Evolutionary conservation across 2,888 invertebrate genomes (phyloP), one percentile per base, ranked within the genome.

Genomic region (Idaea biselata): DNA sequence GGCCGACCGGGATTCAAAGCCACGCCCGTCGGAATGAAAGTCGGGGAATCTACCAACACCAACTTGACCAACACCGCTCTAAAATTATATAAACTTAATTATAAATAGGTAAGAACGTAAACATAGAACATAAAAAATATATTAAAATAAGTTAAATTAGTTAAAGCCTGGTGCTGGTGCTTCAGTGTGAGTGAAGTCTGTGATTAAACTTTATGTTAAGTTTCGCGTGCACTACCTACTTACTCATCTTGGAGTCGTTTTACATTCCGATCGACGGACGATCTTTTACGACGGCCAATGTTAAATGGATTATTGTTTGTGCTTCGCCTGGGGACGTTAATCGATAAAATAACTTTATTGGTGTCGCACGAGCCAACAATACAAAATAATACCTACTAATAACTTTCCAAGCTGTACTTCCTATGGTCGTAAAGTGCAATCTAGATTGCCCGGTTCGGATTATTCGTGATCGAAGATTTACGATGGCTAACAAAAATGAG

Each of bases 91-190:
- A n/a, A n/a, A n/a, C n/a, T n/a, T n/a, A n/a, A n/a, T n/a, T n/a
- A n/a, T n/a, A n/a, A n/a, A n/a, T n/a, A n/a, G n/a, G n/a, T n/a
- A n/a, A n/a, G n/a, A n/a, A n/a, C n/a, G n/a, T n/a, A n/a, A n/a
- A n/a, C n/a, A n/a, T n/a, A n/a, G 1, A 25, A 25, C 25, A 25
- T 5, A 3, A 25, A 25, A 25, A 25, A 1, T 25, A n/a, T 25
- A 25, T 5, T 25, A 25, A 16, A 17, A 55, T 55, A 55, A 55
- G 55, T 16, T 25, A 25, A 3, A 25, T 25, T 3, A 5, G 5
- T 31, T 60, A 25, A 44, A 55, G 18, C 61, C 60, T 59, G 18
- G 33, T 54, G 57, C 55, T 60, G 62, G 14, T 33, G 3, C 7
- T 11, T 11, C 8, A 7, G 33, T 14, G 7, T 14, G 7, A 33